These are phyloP conservation scores for Pygoscelis adeliae DNA, from an alignment of 2,113 vertebrate species.

Conservation along the genomic window DNA sequence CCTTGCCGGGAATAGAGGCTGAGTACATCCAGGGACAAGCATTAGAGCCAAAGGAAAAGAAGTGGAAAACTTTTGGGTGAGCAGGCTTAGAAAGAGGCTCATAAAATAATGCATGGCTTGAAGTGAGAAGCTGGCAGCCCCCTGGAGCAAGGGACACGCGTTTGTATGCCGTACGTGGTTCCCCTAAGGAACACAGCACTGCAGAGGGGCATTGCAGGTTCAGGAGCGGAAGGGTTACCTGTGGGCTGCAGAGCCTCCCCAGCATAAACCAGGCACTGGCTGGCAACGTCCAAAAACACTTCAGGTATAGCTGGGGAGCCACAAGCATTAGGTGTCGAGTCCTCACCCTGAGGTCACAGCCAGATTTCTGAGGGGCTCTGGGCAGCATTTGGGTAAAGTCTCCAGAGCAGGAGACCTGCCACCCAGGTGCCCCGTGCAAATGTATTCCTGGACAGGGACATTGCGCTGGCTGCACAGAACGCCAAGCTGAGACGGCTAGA, in stretches of 20 bases:
- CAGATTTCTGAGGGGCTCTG: not conserved
- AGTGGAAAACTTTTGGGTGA: not conserved
- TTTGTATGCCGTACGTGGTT: rapidly evolving
- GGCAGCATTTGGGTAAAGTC: not conserved
- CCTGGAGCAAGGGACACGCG: not conserved
- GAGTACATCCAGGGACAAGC: not conserved
- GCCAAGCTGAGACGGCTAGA: not conserved
- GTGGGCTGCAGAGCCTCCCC: not conserved
- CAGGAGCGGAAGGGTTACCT: not conserved
- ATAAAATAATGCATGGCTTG: not conserved
- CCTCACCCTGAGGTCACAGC: not conserved
- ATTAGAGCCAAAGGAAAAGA: not conserved
- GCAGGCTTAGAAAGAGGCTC: not conserved
- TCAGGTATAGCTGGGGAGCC: not conserved
- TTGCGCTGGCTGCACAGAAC: rapidly evolving
- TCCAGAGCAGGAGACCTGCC: not conserved
- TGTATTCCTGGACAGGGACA: not conserved
- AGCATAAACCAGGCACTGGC: not conserved
- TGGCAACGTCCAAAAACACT: rapidly evolving
- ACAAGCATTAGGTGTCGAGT: not conserved
- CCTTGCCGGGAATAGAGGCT: not conserved
- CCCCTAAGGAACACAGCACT: not conserved
- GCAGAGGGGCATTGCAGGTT: not conserved
- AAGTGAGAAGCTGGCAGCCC: not conserved
- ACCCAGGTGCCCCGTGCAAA: rapidly evolving